Conservation (phyloP, 2,888 invertebrate genomes). For the Oxystoma pomonae region DNA sequence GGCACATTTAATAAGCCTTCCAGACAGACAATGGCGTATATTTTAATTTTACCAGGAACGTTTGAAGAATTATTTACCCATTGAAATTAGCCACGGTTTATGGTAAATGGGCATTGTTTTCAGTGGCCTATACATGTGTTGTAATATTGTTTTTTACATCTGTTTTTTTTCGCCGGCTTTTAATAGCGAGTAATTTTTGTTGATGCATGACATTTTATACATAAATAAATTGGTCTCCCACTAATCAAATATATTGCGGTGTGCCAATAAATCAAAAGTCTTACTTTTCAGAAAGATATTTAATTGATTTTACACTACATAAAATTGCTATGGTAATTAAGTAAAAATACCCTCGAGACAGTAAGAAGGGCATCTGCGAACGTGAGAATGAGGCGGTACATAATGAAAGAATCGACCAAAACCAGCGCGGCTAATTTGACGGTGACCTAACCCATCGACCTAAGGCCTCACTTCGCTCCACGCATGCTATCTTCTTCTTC, state of each 20-base stretch:
- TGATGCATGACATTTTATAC: too few relatives aligned
- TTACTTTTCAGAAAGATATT: too few relatives aligned
- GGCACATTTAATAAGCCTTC: not conserved
- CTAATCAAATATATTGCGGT: too few relatives aligned
- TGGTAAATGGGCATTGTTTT: conserved; percentile 22
- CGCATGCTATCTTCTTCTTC: not conserved
- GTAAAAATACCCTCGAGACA: not conserved
- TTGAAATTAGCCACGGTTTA: conserved; percentile 7
- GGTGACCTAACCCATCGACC: conserved; percentile 41
- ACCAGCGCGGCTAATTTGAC: conserved; percentile 32
- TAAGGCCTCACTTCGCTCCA: conserved; percentile 26
- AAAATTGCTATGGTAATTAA: not conserved
- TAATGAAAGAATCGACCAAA: conserved; percentile 26
- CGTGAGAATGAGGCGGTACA: conserved; percentile 29
- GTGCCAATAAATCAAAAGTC: too few relatives aligned
- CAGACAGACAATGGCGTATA: not conserved
- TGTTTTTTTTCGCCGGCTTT: not conserved
- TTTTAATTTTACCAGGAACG: not conserved
- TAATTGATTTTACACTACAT: too few relatives aligned
- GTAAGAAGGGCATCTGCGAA: conserved; percentile 3
- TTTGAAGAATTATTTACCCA: not conserved
- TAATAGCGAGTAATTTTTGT: not conserved
- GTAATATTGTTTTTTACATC: not conserved
- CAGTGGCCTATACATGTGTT: conserved; percentile 10
- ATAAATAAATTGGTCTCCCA: too few relatives aligned